These are phyloP conservation scores for Venustoraphidia nigricollis DNA, from an alignment of 2,888 invertebrate species.

Conservation along the genomic window DNA sequence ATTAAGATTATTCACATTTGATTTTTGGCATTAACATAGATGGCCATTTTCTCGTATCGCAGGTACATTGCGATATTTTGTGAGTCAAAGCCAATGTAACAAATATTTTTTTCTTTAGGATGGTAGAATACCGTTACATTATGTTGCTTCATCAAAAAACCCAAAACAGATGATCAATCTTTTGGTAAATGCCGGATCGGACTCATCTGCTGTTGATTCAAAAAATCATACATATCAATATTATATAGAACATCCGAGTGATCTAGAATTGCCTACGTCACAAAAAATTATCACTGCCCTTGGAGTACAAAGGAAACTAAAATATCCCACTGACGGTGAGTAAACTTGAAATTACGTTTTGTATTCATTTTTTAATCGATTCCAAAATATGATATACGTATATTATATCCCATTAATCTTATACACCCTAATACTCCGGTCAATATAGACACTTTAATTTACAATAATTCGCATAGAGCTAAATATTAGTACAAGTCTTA, in stretches of 20 bases:
- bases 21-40: too few relatives aligned
- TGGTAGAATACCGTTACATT: slow-evolving; percentile 50
- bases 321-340: slow-evolving; percentile 7
- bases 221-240: slow-evolving; percentile 38
- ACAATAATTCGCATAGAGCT: too few relatives aligned
- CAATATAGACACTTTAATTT: too few relatives aligned
- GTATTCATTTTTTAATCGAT: neutral
- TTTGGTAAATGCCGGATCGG: slow-evolving; percentile 43
- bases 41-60: too few relatives aligned
- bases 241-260: slow-evolving; percentile 36
- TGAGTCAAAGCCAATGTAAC: too few relatives aligned
- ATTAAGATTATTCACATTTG: too few relatives aligned
- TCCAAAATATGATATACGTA: neutral
- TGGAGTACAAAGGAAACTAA: slow-evolving; percentile 3
- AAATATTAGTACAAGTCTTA: too few relatives aligned
- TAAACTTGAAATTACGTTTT: neutral
- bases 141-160: slow-evolving; percentile 43
- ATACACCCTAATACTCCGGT: neutral
- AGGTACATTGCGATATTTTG: too few relatives aligned
- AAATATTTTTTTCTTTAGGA: slow-evolving; percentile 30
- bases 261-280: slow-evolving; percentile 33
- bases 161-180: slow-evolving; percentile 41
- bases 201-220: slow-evolving; percentile 41
- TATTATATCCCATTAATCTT: neutral
- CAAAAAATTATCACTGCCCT: slow-evolving; percentile 15